These are phyloP conservation scores for Bombylius major DNA, from an alignment of 2,888 invertebrate species.

Conservation along the genomic window DNA sequence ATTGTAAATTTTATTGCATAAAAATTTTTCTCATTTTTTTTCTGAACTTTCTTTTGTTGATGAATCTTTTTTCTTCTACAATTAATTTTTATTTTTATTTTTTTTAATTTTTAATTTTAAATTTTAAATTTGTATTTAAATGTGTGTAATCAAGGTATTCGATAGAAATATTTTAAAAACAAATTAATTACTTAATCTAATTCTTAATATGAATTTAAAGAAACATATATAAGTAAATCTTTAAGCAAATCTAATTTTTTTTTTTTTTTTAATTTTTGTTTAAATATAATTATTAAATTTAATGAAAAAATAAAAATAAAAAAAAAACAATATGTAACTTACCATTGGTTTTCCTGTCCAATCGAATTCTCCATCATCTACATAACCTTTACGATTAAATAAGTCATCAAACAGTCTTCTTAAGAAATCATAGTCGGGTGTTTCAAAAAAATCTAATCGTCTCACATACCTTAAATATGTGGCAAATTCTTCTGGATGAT, in stretches of 20 bases:
- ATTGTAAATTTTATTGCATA: too few relatives aligned
- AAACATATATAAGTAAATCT: not conserved
- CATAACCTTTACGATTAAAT: constrained; percentile 75
- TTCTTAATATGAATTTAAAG: too few relatives aligned
- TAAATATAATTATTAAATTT: not conserved
- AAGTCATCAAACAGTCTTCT: constrained; percentile 88
- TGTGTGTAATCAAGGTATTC: not conserved
- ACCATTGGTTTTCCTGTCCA: constrained; percentile 84
- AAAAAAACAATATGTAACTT: constrained; percentile 3
- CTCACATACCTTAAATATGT: constrained; percentile 95
- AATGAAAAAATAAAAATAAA: not conserved
- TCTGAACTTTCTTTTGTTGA: too few relatives aligned
- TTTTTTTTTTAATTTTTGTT: not conserved
- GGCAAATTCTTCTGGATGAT: constrained; percentile 91
- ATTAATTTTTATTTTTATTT: not conserved
- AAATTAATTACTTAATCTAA: too few relatives aligned
- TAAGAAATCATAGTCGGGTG: constrained; percentile 98
- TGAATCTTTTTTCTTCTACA: too few relatives aligned
- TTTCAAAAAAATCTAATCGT: constrained; percentile 98
- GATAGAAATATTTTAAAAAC: not conserved
- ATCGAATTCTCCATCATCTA: constrained; percentile 86
- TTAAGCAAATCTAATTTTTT: not conserved
- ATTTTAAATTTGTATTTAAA: not conserved
- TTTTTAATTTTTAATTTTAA: not conserved
- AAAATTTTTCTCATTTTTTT: too few relatives aligned